Evolutionary conservation across 2,888 invertebrate genomes (phyloP).

Genomic region (Apodemia duryi): DNA sequence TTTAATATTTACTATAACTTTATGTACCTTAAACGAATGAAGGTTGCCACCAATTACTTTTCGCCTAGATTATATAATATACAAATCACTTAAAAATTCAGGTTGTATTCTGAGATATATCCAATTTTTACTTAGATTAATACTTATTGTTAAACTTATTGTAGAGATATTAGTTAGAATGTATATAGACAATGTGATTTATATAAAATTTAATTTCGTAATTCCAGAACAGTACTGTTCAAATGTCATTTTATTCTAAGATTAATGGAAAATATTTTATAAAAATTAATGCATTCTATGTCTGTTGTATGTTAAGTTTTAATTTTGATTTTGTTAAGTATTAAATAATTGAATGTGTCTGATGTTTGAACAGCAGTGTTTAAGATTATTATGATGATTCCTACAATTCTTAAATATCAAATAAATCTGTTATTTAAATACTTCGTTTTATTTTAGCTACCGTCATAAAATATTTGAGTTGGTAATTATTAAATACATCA

Average conservation of each 20-base stretch:
- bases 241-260: constrained; percentile 21
- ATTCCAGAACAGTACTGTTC: constrained; percentile 36
- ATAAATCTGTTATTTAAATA: constrained; percentile 64
- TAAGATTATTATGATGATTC: constrained; percentile 44
- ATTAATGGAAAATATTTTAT: constrained; percentile 11
- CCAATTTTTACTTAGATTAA: constrained; percentile 10
- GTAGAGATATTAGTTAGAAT: constrained; percentile 21
- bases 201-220: constrained; percentile 30
- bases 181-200: constrained; percentile 19
- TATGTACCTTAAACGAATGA: no score
- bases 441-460: constrained; percentile 15
- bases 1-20: no score
- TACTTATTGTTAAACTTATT: constrained; percentile 13
- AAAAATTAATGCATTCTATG: constrained; percentile 37
- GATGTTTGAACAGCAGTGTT: constrained; percentile 42
- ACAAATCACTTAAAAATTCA: background rate
- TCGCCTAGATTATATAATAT: no score
- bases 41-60: no score
- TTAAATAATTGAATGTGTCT: constrained; percentile 15
- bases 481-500: no score
- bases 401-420: constrained; percentile 45
- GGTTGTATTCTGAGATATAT: constrained; percentile 7
- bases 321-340: constrained; percentile 33
- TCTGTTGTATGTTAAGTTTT: constrained; percentile 35
- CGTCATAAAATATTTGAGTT: background rate